Percentiles rank a stretch among this genome's conserved stretches.
These are phyloP conservation scores for Zaprionus africanus DNA, from an alignment of 1,140 invertebrate species.

Conservation along the genomic window DNA sequence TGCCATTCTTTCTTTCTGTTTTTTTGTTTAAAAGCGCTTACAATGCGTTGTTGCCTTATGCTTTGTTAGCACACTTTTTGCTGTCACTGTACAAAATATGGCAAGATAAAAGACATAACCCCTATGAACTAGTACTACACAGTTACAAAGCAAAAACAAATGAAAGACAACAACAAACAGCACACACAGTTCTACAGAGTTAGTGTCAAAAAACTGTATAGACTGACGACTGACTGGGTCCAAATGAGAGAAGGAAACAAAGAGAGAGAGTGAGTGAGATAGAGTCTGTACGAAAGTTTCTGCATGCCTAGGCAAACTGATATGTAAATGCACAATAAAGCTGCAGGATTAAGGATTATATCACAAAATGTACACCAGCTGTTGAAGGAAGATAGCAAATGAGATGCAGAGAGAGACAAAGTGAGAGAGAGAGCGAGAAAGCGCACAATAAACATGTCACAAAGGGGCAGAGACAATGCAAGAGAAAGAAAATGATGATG, in stretches of 20 bases:
- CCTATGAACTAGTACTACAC: constrained; percentile 9
- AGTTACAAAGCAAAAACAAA: constrained; percentile 18
- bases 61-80: constrained; percentile 29
- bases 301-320: constrained; percentile 23
- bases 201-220: constrained; percentile 37
- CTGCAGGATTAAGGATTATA: constrained; percentile 55
- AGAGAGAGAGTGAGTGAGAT: background rate
- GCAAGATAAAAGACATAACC: constrained; percentile 39
- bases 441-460: constrained; percentile 46
- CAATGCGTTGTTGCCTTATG: background rate
- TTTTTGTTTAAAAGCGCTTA: background rate
- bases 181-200: constrained; percentile 16
- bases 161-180: constrained; percentile 10
- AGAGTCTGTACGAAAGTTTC: constrained; percentile 25
- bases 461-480: constrained; percentile 45
- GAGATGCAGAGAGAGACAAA: background rate
- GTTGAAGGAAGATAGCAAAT: constrained; percentile 3
- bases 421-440: background rate
- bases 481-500: constrained; percentile 12
- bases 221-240: constrained; percentile 18
- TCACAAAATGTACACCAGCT: constrained; percentile 17
- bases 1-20: background rate
- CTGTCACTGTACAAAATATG: constrained; percentile 13
- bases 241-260: background rate
- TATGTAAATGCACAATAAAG: constrained; percentile 45